Percentiles rank a stretch among this genome's conserved stretches.
Evolutionary conservation across 1,140 invertebrate species (phyloP).

Genomic region (Physella acuta): DNA sequence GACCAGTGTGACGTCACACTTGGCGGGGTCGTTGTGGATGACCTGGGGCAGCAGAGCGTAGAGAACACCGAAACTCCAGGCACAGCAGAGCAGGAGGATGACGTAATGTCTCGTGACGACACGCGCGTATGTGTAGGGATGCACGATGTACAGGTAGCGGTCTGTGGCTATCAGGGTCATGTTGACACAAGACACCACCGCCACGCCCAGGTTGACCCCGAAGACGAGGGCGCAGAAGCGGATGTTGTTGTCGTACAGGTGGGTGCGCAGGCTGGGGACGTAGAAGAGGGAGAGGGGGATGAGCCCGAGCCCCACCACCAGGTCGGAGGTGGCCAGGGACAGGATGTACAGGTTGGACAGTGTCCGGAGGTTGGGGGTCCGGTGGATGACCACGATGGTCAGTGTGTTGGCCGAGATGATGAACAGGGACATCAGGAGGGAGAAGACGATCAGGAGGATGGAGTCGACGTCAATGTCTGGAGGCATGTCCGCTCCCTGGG

Average conservation of each 20-base stretch:
- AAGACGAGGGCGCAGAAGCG: neutral
- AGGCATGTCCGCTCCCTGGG: too few relatives aligned
- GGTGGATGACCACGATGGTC: neutral
- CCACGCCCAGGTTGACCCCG: conserved; percentile 7
- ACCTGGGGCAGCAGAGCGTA: conserved; percentile 10
- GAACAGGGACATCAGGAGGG: neutral
- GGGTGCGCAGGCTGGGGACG: neutral
- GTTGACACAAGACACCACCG: conserved; percentile 5
- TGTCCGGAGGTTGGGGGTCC: conserved; percentile 5
- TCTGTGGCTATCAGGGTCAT: conserved; percentile 14
- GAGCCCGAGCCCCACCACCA: conserved; percentile 9
- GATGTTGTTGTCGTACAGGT: conserved; percentile 6
- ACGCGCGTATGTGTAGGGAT: neutral
- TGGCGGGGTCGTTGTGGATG: conserved; percentile 5
- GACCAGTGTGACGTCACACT: conserved; percentile 3
- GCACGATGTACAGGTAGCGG: conserved; percentile 9
- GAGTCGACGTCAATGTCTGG: too few relatives aligned
- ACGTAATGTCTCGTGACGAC: neutral
- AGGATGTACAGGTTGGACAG: conserved; percentile 12
- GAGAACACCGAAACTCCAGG: conserved; percentile 5
- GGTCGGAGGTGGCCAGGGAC: conserved; percentile 9
- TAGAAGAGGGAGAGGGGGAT: conserved; percentile 7
- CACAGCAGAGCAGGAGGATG: neutral
- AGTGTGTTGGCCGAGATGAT: conserved; percentile 6
- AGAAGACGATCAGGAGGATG: neutral